These are phyloP conservation scores for Oligia fasciuncula DNA, from an alignment of 2,888 invertebrate genomes.

Conservation along the genomic window DNA sequence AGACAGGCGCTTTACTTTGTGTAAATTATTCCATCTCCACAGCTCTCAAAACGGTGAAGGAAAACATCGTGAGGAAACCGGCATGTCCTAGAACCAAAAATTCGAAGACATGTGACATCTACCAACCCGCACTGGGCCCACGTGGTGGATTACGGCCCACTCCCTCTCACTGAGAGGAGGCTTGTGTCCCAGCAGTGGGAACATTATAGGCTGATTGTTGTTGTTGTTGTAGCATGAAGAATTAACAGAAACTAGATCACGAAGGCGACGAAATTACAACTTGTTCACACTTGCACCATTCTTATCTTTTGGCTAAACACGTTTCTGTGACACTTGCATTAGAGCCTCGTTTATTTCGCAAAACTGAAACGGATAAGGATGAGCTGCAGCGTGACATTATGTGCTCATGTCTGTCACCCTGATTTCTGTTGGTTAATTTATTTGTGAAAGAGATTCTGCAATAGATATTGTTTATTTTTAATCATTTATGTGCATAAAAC, in stretches of 20 bases:
- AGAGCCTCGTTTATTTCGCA: constrained; percentile 31
- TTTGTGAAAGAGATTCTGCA: not conserved
- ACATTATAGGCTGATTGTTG: too few relatives aligned
- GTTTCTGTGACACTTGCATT: constrained; percentile 44
- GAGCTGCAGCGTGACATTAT: constrained; percentile 16
- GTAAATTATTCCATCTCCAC: too few relatives aligned
- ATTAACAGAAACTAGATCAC: constrained; percentile 40
- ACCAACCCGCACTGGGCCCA: too few relatives aligned
- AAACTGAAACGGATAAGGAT: constrained; percentile 37
- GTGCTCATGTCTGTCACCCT: constrained; percentile 1
- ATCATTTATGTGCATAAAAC: not conserved
- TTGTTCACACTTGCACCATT: constrained; percentile 41
- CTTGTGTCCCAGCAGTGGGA: too few relatives aligned
- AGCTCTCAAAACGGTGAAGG: too few relatives aligned
- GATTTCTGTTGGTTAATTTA: constrained; percentile 8
- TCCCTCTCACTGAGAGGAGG: too few relatives aligned
- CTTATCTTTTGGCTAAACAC: constrained; percentile 33
- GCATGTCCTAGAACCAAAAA: too few relatives aligned
- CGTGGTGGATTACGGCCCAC: too few relatives aligned
- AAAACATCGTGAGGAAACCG: too few relatives aligned
- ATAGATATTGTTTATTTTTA: not conserved
- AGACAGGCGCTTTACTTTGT: too few relatives aligned
- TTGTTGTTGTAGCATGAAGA: constrained; percentile 2
- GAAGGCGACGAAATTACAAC: constrained; percentile 38
- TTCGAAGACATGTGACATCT: too few relatives aligned